phyloP scores from a whole-genome alignment of 2,113 vertebrate genomes.

The Lophotis ruficrista region DNA sequence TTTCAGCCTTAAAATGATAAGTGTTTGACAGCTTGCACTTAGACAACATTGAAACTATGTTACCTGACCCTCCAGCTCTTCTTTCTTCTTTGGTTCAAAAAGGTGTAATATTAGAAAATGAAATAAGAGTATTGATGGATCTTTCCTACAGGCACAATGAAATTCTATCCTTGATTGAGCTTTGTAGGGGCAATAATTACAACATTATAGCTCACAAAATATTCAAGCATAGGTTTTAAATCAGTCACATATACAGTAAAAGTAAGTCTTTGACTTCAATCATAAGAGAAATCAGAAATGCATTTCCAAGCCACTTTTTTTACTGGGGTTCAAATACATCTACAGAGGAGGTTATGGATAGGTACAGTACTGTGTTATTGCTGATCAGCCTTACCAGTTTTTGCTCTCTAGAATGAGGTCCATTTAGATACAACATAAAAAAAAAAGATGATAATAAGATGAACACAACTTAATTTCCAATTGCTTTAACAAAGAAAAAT shows the following conservation, averaged over 20 bases:
- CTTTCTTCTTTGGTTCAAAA: background rate
- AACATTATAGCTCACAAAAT: background rate
- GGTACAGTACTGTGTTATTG: background rate
- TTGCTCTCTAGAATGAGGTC: background rate
- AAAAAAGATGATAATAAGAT: background rate
- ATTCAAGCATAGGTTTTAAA: background rate
- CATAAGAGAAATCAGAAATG: background rate
- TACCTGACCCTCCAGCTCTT: background rate
- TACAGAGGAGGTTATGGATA: background rate
- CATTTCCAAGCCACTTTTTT: background rate
- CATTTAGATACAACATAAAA: background rate
- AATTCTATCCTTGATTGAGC: background rate
- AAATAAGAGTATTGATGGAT: background rate
- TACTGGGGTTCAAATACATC: background rate
- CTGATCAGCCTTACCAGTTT: background rate
- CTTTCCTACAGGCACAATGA: background rate
- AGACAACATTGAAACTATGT: background rate
- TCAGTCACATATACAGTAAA: background rate
- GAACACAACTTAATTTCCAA: background rate
- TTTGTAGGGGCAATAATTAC: background rate
- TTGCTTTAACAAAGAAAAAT: background rate
- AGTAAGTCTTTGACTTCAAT: background rate
- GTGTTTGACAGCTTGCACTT: background rate
- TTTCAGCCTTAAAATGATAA: background rate
- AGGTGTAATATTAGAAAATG: background rate